Base-by-base conservation (phyloP, 2,113 vertebrate genomes). In the Pongo pygmaeus region DNA sequence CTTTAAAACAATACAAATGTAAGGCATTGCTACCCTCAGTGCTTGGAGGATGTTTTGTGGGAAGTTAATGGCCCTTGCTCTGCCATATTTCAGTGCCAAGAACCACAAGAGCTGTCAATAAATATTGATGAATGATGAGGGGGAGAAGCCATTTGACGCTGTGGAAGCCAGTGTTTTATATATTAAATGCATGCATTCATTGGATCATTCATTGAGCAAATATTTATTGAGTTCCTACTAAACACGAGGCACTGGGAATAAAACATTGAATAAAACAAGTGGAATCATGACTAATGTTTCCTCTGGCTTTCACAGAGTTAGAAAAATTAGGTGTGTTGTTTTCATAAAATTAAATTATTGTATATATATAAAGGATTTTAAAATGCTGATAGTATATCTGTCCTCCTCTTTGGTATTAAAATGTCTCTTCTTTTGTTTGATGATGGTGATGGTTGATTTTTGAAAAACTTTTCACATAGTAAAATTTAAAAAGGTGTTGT, bases 61-160 rank as follows among this genome's bases (percentile, higher is more conserved):
- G 86, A 91, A 72, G 69, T 87, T 93, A 92, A 92, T 97, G 95
- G 89, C 48, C 69, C 84, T 97, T 52, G 64, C 79, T 93, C 55
- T 91, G 14, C 67, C 20, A 8, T 91, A 52, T 64, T 95, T 97
- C 85, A 91, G 43, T 93, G 84, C 92, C 61, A 92, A 61, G 77
- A 96, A 91, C 40, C 9, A 75, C 8, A 22, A 91, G 46, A 90
- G n/a, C 94, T 96, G 32, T 89, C 91, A 87, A 75, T 97, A 89
- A 79, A 79, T 84, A 84, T 67, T 55, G 89, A 95, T 89, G 55
- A 78, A 92, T 52, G 75, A 72, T 48, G 94, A 92, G 40, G 74
- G 30, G 6, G 79, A 79, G 92, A 95, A 70, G 70, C 61, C 40
- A 17, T 91, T 91, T 91, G 79, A 79, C 87, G 83, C 57, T 35